Conservation (phyloP, 2,888 invertebrate species). For the Pyrrhosoma nymphula region DNA sequence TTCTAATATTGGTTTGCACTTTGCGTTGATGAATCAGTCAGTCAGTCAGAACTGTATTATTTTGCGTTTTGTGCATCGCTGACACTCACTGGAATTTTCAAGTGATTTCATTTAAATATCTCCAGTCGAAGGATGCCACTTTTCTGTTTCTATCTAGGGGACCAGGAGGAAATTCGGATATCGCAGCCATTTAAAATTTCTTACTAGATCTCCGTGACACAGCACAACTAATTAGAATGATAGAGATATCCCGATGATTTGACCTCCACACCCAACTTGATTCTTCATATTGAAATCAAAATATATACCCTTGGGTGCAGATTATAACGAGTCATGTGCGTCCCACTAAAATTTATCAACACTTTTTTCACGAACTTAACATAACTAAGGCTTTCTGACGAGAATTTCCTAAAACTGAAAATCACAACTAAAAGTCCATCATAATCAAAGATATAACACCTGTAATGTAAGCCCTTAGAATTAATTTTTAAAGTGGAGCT, state of each 20-base stretch:
- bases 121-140: constrained; percentile 85
- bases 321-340: constrained; percentile 60
- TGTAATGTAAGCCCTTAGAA: too few relatives aligned
- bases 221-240: constrained; percentile 12
- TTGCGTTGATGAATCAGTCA: too few relatives aligned
- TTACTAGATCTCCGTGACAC: constrained; percentile 48
- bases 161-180: constrained; percentile 81
- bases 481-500: too few relatives aligned
- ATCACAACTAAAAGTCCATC: neutral
- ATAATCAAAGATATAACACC: too few relatives aligned
- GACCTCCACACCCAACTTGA: constrained; percentile 23
- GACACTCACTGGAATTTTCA: too few relatives aligned
- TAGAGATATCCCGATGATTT: constrained; percentile 19
- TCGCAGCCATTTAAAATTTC: constrained; percentile 37
- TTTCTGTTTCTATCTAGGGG: constrained; percentile 83
- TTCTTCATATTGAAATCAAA: constrained; percentile 8
- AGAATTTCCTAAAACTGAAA: neutral
- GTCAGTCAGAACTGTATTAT: too few relatives aligned
- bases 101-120: constrained; percentile 82
- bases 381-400: neutral
- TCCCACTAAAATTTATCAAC: neutral
- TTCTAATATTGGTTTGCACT: too few relatives aligned
- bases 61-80: too few relatives aligned
- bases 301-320: constrained; percentile 58
- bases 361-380: neutral